phyloP scores from a whole-genome alignment of 1,140 invertebrate species.

The Melitaea cinxia region DNA sequence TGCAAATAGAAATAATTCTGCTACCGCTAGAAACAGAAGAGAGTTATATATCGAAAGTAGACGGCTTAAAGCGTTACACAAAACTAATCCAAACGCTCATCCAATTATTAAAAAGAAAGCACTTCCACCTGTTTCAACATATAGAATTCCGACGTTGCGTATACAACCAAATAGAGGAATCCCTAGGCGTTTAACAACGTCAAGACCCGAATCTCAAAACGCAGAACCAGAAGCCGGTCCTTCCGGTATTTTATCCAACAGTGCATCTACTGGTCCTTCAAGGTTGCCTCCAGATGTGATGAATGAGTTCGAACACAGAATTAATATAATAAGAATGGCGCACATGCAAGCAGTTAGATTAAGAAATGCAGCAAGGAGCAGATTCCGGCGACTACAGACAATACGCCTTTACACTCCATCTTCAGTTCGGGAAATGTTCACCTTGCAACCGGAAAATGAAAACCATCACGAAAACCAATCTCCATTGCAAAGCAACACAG shows the following conservation, averaged over 20 bases:
- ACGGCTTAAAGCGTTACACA: conserved; percentile 68
- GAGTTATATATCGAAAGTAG: conserved; percentile 70
- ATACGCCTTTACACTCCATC: conserved; percentile 70
- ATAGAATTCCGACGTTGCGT: conserved; percentile 68
- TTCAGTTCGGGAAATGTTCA: conserved; percentile 70
- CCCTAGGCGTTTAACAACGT: conserved; percentile 18
- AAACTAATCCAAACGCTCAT: conserved; percentile 70
- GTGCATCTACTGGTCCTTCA: conserved; percentile 37
- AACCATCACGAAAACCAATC: conserved; percentile 46
- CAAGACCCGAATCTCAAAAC: conserved; percentile 35
- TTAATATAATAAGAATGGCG: conserved; percentile 70
- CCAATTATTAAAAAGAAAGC: conserved; percentile 62
- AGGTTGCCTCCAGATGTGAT: conserved; percentile 47
- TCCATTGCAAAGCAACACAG: conserved; percentile 50
- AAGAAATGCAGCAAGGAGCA: conserved; percentile 61
- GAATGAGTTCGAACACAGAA: conserved; percentile 63
- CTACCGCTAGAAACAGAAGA: conserved; percentile 67
- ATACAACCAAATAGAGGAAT: conserved; percentile 43
- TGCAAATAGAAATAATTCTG: conserved; percentile 72
- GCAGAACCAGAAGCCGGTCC: conserved; percentile 57
- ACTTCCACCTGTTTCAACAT: conserved; percentile 58
- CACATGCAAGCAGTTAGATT: conserved; percentile 67
- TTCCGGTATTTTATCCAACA: conserved; percentile 42
- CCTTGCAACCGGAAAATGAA: conserved; percentile 53
- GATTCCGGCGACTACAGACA: conserved; percentile 66